These are phyloP conservation scores for Chymomyza costata DNA, from an alignment of 1,140 invertebrate genomes.

Conservation along the genomic window DNA sequence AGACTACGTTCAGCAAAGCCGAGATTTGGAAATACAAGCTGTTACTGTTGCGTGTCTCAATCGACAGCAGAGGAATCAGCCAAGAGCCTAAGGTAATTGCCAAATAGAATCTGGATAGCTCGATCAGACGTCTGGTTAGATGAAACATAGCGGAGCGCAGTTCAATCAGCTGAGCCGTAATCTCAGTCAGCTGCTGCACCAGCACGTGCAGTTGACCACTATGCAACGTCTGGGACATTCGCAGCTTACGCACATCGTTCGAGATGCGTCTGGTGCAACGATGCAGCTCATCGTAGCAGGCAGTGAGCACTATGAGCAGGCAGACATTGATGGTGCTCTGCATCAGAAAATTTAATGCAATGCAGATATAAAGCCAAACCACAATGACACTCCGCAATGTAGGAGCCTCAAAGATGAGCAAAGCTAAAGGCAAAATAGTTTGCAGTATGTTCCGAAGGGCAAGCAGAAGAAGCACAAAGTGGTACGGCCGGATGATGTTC, in stretches of 20 bases:
- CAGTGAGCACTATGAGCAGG: constrained; percentile 23
- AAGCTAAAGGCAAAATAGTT: neutral
- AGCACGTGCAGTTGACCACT: constrained; percentile 23
- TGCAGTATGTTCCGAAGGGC: constrained; percentile 18
- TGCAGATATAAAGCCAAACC: too few species aligned
- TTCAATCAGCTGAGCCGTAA: constrained; percentile 1
- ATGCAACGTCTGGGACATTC: constrained; percentile 1
- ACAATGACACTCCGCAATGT: too few species aligned
- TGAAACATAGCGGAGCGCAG: neutral
- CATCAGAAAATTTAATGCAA: constrained; percentile 18
- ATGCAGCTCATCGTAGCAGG: constrained; percentile 25
- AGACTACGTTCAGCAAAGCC: constrained; percentile 19
- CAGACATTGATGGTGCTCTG: constrained; percentile 31
- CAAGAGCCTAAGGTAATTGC: constrained; percentile 7
- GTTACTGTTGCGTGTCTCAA: too few species aligned
- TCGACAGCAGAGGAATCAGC: constrained; percentile 8
- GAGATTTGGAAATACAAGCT: too few species aligned
- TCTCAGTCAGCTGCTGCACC: constrained; percentile 4
- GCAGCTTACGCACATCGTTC: constrained; percentile 19
- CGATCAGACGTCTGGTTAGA: neutral
- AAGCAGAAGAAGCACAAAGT: constrained; percentile 22
- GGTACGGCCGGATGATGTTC: constrained; percentile 21
- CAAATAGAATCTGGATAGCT: constrained; percentile 28
- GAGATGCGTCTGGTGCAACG: constrained; percentile 22
- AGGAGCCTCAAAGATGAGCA: too few species aligned